Conservation (phyloP, 2,888 invertebrate species). For the Oeneis ivallda region DNA sequence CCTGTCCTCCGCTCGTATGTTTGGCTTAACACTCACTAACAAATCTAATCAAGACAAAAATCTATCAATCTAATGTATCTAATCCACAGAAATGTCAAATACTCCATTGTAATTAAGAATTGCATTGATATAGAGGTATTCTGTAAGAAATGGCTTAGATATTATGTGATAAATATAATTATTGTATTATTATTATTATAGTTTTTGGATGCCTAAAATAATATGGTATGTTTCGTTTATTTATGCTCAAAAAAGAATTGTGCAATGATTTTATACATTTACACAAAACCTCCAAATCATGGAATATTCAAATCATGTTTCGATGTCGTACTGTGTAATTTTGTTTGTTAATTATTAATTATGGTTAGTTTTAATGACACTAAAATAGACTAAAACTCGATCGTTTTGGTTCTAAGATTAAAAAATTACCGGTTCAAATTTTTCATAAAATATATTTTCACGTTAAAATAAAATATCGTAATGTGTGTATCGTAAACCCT, state of each 20-base stretch:
- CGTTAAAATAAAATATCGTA: background rate
- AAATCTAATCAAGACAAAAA: background rate
- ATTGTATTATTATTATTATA: background rate
- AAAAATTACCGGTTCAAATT: background rate
- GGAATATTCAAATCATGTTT: background rate
- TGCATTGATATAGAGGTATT: constrained; percentile 1
- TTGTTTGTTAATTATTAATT: background rate
- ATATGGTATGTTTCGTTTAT: constrained; percentile 10
- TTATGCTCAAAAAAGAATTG: constrained; percentile 16
- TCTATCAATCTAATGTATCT: too few species aligned
- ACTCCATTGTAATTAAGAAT: constrained; percentile 2
- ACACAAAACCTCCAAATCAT: constrained; percentile 4
- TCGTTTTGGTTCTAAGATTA: too few species aligned
- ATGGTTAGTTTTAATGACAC: background rate
- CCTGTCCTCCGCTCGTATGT: background rate
- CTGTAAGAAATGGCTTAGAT: background rate
- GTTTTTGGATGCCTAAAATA: constrained; percentile 16
- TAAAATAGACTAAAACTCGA: background rate
- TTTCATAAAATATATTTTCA: constrained; percentile 1
- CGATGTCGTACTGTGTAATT: constrained; percentile 4
- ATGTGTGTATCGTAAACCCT: too few species aligned
- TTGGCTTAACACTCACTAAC: background rate
- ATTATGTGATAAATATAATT: constrained; percentile 1
- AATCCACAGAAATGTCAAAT: background rate
- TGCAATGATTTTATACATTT: constrained; percentile 24